phyloP scores from a whole-genome alignment of 2,797 vertebrate species.

The Lateolabrax maculatus region DNA sequence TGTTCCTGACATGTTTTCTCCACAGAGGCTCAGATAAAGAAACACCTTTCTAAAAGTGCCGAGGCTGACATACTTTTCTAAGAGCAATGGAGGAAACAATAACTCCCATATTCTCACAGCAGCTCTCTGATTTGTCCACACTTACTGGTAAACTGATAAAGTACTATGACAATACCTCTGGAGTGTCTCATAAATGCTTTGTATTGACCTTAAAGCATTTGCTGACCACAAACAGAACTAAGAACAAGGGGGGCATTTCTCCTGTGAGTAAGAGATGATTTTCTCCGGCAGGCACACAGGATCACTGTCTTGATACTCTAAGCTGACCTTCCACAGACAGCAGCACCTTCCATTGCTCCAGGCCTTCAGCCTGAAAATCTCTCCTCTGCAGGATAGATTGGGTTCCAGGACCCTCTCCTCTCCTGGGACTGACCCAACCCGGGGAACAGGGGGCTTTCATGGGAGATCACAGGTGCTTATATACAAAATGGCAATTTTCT shows the following conservation, averaged over 20 bases:
- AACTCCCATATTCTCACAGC: constrained; percentile 65
- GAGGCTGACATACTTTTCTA: constrained; percentile 46
- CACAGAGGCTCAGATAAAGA: constrained; percentile 55
- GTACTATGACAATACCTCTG: constrained; percentile 65
- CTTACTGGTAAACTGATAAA: constrained; percentile 72
- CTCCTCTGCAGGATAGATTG: constrained; percentile 77
- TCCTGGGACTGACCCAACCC: constrained; percentile 80
- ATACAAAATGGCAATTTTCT: constrained; percentile 90
- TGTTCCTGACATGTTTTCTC: constrained; percentile 60
- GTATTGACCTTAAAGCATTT: constrained; percentile 76
- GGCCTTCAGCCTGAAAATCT: constrained; percentile 78
- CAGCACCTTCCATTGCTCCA: constrained; percentile 74
- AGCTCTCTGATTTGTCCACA: constrained; percentile 70
- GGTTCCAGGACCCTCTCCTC: constrained; percentile 76
- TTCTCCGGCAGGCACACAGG: constrained; percentile 75
- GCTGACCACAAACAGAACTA: constrained; percentile 74
- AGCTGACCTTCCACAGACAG: constrained; percentile 76
- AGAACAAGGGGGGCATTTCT: constrained; percentile 51
- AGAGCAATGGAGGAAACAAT: constrained; percentile 56
- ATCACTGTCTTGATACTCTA: constrained; percentile 73
- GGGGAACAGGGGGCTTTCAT: constrained; percentile 85
- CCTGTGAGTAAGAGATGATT: constrained; percentile 73
- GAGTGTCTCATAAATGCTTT: constrained; percentile 72
- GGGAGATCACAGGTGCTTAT: constrained; percentile 90
- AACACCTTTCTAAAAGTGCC: constrained; percentile 57